Evolutionary conservation across 2,888 invertebrate genomes (phyloP), one percentile per base, ranked within the genome.

Genomic region (Apamea sordens): DNA sequence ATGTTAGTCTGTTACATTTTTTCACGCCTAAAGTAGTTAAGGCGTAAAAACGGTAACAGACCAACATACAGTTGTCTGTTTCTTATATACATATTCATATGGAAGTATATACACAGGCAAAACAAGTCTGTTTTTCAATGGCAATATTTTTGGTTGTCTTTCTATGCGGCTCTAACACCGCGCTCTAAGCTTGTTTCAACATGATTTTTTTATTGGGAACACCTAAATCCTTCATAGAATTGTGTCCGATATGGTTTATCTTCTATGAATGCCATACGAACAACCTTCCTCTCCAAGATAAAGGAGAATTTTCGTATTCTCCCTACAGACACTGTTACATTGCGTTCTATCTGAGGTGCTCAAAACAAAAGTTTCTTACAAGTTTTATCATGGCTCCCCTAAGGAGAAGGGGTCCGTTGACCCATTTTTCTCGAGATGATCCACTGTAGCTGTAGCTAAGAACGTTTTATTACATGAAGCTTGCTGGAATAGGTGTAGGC

Each of bases 361-460:
- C 96, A 95, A 96, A 96, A 97, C 96, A 96, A 96, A 96, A 97
- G 96, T 96, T 97, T 92, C 88, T 90, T 87, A 81, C 87, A 91
- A 96, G 94, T 96, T 96, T 96, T 96, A 96, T 95, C 95, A 95
- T 93, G 92, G 93, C 92, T 91, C 88, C 93, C 94, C 93, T 92
- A 87, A 90, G 92, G 92, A 89, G 89, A 91, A 92, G 92, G 93
- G 93, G 93, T 92, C 94, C 94, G 94, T 92, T 96, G 96, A 96
- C 96, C 96, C 95, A 96, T 96, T 96, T 96, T 93, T 93, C 92
- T 88, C 87, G 92, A 94, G 95, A 96, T 95, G 94, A 95, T 94
- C 93, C 93, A 93, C 91, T 86, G 90, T 73, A 76, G 69, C 87
- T 76, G 75, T 80, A 87, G 86, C 87, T 83, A 79, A 86, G 82